Evolutionary conservation across 2,888 invertebrate genomes (phyloP).

Genomic region (Mythimna ferrago): DNA sequence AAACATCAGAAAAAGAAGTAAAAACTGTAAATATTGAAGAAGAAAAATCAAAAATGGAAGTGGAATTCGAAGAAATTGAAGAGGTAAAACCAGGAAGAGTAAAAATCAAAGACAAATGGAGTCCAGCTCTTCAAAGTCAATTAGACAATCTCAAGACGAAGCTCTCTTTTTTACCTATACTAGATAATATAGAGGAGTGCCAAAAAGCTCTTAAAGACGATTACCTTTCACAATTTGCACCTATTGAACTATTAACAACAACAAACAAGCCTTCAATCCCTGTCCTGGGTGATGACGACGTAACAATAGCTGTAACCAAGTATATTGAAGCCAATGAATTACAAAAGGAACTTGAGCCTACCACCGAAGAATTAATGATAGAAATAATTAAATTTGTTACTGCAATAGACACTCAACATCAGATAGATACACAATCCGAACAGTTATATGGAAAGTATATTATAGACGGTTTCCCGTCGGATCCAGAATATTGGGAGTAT

Average conservation of each 20-base stretch:
- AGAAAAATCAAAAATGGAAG: slow-evolving; percentile 17
- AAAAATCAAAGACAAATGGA: slow-evolving; percentile 22
- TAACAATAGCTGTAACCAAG: slow-evolving; percentile 77
- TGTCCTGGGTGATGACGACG: slow-evolving; percentile 85
- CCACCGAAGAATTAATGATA: slow-evolving; percentile 82
- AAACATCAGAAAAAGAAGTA: background rate
- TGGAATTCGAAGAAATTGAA: slow-evolving; percentile 29
- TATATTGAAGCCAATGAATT: slow-evolving; percentile 82
- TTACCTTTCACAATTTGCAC: slow-evolving; percentile 79
- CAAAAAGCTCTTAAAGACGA: slow-evolving; percentile 66
- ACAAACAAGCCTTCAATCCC: slow-evolving; percentile 78
- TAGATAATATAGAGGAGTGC: slow-evolving; percentile 76
- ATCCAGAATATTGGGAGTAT: slow-evolving; percentile 86
- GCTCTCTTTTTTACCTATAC: slow-evolving; percentile 75
- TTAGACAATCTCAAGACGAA: slow-evolving; percentile 63
- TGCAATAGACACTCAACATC: slow-evolving; percentile 77
- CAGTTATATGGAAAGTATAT: slow-evolving; percentile 90
- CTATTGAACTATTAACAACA: slow-evolving; percentile 73
- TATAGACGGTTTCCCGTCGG: slow-evolving; percentile 90
- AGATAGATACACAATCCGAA: slow-evolving; percentile 70
- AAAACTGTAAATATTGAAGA: background rate
- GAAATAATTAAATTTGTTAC: slow-evolving; percentile 80
- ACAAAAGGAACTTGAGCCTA: slow-evolving; percentile 83
- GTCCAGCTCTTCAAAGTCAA: slow-evolving; percentile 52
- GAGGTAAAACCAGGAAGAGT: slow-evolving; percentile 18